phyloP scores from a whole-genome alignment of 1,140 invertebrate species.

The Heliconius himera region DNA sequence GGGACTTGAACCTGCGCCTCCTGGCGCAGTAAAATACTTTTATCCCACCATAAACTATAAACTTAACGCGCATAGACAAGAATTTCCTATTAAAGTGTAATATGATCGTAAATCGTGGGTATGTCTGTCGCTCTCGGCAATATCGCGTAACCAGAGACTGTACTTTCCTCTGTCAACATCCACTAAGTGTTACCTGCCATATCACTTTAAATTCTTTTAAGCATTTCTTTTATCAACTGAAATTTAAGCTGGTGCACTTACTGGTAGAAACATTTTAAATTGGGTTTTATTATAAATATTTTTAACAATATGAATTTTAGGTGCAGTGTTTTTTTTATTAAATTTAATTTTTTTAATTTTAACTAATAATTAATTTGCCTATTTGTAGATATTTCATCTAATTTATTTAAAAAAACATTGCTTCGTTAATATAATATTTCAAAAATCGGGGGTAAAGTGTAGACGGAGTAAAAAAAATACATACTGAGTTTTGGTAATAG shows the following conservation, averaged over 20 bases:
- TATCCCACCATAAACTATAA: background rate
- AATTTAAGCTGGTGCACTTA: background rate
- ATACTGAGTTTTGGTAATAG: too few relatives aligned
- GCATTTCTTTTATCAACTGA: background rate
- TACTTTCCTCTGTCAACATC: conserved; percentile 16
- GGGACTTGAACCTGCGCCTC: too few relatives aligned
- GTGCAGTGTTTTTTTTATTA: too few relatives aligned
- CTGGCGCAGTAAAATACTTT: too few relatives aligned
- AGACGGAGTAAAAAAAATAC: too few relatives aligned
- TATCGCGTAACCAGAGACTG: conserved; percentile 11
- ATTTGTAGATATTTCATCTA: too few relatives aligned
- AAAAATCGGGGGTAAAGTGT: too few relatives aligned
- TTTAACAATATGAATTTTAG: background rate
- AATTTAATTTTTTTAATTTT: too few relatives aligned
- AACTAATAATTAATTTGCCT: too few relatives aligned
- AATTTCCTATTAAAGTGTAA: background rate
- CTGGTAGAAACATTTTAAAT: background rate
- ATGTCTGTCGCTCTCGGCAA: background rate
- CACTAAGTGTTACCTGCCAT: conserved; percentile 15
- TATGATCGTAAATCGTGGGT: background rate
- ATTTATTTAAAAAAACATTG: too few relatives aligned
- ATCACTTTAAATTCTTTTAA: conserved; percentile 15
- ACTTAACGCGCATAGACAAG: background rate
- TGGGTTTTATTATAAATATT: background rate
- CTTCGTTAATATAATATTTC: too few relatives aligned